phyloP scores from a whole-genome alignment of 92 coral and sea anemone genomes.

The Actinostola sp. region DNA sequence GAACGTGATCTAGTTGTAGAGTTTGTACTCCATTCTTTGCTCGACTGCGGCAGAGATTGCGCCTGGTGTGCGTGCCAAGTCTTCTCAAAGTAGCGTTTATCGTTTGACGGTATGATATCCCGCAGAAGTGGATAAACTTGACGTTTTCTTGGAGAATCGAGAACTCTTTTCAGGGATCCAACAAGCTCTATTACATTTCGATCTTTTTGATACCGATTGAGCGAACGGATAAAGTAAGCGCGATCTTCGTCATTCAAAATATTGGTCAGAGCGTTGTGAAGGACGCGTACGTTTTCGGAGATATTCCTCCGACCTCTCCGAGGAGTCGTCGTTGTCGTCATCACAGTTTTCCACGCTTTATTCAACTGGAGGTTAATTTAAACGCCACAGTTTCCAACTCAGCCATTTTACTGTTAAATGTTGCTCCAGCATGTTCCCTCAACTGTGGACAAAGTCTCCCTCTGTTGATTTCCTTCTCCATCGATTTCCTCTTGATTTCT shows the following conservation, averaged over 20 bases:
- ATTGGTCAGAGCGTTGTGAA: conserved; percentile 55
- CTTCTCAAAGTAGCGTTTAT: conserved; percentile 65
- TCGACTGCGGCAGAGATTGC: conserved; percentile 2
- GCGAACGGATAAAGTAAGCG: conserved; percentile 74
- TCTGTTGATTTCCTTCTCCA: too few relatives aligned
- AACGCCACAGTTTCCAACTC: background rate
- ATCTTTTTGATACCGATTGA: conserved; percentile 81
- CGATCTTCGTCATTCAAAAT: conserved; percentile 79
- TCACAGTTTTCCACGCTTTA: background rate
- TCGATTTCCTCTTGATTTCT: background rate
- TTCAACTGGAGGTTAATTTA: background rate
- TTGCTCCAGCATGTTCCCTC: background rate
- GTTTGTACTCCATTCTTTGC: conserved; percentile 45
- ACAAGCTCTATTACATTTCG: conserved; percentile 77
- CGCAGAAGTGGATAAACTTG: conserved; percentile 86
- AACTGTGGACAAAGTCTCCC: too few relatives aligned
- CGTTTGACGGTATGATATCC: conserved; percentile 71
- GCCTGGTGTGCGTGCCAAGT: conserved; percentile 57
- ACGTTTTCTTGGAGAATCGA: conserved; percentile 78
- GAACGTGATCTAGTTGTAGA: conserved; percentile 53
- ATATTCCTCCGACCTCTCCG: conserved; percentile 56
- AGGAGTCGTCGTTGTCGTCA: conserved; percentile 36
- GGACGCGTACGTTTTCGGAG: conserved; percentile 79
- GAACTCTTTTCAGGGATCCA: conserved; percentile 61
- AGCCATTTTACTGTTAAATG: background rate